Evolutionary conservation across 2,888 invertebrate genomes (phyloP), one percentile per base, ranked within the genome.

Genomic region (Heteromyza rotundicornis): DNA sequence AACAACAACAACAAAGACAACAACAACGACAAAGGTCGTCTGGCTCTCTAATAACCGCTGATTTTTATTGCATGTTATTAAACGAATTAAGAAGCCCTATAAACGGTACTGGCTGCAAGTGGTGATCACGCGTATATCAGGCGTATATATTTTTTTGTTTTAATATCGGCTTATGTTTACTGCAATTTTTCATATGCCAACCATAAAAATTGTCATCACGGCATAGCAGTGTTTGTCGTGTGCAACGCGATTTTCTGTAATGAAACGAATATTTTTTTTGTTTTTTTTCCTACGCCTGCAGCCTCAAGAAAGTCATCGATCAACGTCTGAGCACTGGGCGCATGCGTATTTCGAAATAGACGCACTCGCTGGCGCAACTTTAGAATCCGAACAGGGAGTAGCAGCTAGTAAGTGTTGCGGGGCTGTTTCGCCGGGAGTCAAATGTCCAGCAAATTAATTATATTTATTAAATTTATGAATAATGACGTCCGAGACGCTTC

Each of bases 401-500:
- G 40, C 10, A 3, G 17, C 2, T 5, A 7, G 47, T 8, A 47
- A 3, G 47, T 7, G 17, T 17, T 8, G 47, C 5, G 47, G 5
- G 17, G 56, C 63, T 47, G 65, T 68, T 70, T 32, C 19, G 74
- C 74, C 74, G 67, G 71, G 69, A 74, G 75, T 74, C 75, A 74
- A 75, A 74, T 75, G 3, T 74, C 75, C 74, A 75, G 75, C 74
- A 74, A 74, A 74, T 74, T 74, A 74, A 74, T 74, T 75, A 75
- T 74, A 73, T 74, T 74, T 74, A 74, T 74, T 74, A 74, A 74
- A 73, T 74, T 75, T 75, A 74, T 75, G 74, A 75, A 75, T 75
- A 75, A 74, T 74, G 75, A 74, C 75, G 75, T 72, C 71, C 71
- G 71, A 74, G 74, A 75, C 75, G 74, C 74, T 74, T 74, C 75